A percentile compares a stretch with the other conserved stretches of the same genome.
Evolutionary conservation across 2,797 vertebrate genomes (phyloP).

Genomic region (Enteromius fasciolatus): DNA sequence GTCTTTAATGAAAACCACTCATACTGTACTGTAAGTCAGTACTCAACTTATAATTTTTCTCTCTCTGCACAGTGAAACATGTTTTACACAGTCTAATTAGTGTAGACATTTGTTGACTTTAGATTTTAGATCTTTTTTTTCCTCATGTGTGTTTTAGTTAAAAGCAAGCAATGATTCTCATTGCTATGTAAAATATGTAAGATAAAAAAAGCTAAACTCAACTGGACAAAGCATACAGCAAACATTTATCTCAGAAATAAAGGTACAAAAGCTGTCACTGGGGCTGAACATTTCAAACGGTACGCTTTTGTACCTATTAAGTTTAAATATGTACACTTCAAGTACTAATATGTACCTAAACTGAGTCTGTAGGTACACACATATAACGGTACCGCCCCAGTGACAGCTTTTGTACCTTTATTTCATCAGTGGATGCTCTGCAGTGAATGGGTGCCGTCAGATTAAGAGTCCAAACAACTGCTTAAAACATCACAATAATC

Average conservation of each 20-base stretch:
- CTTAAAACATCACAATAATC: background rate
- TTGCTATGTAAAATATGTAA: background rate
- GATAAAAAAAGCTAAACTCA: background rate
- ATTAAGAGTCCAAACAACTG: background rate
- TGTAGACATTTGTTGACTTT: background rate
- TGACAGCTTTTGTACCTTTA: too few relatives aligned
- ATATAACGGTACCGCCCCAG: too few relatives aligned
- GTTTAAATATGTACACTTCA: too few relatives aligned
- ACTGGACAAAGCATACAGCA: background rate
- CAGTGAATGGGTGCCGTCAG: constrained; percentile 1
- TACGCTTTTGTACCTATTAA: too few relatives aligned
- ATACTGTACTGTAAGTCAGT: too few relatives aligned
- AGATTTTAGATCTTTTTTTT: background rate
- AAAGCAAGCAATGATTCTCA: background rate
- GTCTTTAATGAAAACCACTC: background rate
- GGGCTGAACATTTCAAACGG: too few relatives aligned
- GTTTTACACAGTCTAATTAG: background rate
- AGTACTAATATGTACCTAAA: too few relatives aligned
- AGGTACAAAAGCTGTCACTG: too few relatives aligned
- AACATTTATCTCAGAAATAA: background rate
- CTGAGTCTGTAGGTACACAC: too few relatives aligned
- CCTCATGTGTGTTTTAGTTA: background rate
- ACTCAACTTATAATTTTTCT: too few relatives aligned
- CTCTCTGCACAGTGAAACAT: too few relatives aligned
- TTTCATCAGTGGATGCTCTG: too few relatives aligned